Base-by-base conservation (phyloP, 2,888 invertebrate species). In the Acrobasis repandana region DNA sequence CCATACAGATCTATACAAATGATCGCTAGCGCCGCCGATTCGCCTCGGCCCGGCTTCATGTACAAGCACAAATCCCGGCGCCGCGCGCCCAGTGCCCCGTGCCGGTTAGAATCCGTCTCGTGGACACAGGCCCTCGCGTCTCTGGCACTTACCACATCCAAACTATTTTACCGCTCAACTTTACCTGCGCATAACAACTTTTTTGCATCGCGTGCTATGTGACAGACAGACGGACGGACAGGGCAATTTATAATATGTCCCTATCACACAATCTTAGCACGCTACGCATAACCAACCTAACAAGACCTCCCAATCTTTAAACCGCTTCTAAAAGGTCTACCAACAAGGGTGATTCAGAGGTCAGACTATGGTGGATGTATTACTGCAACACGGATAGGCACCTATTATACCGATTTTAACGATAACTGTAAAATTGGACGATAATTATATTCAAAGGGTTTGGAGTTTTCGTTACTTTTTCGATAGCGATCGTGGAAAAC, bases 231-330 rank as follows among this genome's bases (percentile, higher is more conserved):
- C 88, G 84, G 87, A 87, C 87, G 83, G 90, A 88, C 90, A 85
- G 88, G 79, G 82, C 83, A 90, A 91, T 91, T 90, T 91, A 91
- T 90, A 91, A 89, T 86, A 87, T 88, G 90, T 87, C 86, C 83
- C 83, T 90, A 91, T 91, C 91, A 74, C 67, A 61, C 76, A 80
- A 90, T 90, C 86, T 79, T 66, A 75, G 75, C 76, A 76, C 74
- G 74, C 76, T 67, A 86, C 74, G 61, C 28, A 28, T 65, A 68
- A 65, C 80, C 77, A 79, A 58, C 58, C 28, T 72, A 72, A 58
- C 28, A 50, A 64, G 80, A 74, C 43, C 77, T 61, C 61, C 15
- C 28, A n/a, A 15, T 57, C 18, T 48, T 61, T 9, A n/a, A 56
- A n/a, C 6, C 56, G 34, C 15, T 28, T 58, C 38, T 5, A 50